phyloP scores from a whole-genome alignment of 2,797 vertebrate species.

The Diplodus sargus region DNA sequence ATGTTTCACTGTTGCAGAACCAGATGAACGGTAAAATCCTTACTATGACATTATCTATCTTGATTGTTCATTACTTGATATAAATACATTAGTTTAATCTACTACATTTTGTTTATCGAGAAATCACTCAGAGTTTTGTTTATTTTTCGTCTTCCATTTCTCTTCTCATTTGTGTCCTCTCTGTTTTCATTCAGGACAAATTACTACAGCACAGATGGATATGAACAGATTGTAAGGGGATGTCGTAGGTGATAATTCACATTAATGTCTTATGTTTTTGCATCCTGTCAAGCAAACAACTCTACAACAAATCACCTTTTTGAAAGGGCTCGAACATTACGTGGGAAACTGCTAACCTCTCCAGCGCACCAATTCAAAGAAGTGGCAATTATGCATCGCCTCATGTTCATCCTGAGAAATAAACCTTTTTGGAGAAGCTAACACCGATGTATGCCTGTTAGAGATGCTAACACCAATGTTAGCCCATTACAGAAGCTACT shows the following conservation, averaged over 20 bases:
- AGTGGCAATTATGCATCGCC: not conserved
- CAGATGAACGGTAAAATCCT: conserved; percentile 29
- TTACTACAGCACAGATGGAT: not conserved
- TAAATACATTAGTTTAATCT: not conserved
- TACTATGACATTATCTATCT: not conserved
- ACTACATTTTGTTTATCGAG: not conserved
- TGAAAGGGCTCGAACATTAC: not conserved
- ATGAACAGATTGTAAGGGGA: not conserved
- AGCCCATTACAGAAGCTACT: too few relatives aligned
- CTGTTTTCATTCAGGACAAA: not conserved
- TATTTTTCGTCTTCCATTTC: too few relatives aligned
- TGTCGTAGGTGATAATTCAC: not conserved
- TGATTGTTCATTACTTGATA: not conserved
- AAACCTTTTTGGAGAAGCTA: not conserved
- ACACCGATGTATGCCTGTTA: too few relatives aligned
- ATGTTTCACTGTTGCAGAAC: conserved; percentile 24
- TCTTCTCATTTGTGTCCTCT: too few relatives aligned
- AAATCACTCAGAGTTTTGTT: not conserved
- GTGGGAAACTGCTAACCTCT: not conserved
- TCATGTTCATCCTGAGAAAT: conserved; percentile 1
- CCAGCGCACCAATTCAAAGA: not conserved
- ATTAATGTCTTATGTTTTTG: not conserved
- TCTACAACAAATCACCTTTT: not conserved
- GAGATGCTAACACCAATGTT: too few relatives aligned
- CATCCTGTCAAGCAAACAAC: not conserved